phyloP scores from a whole-genome alignment of 2,888 invertebrate genomes.

The Crocallis elinguaria region DNA sequence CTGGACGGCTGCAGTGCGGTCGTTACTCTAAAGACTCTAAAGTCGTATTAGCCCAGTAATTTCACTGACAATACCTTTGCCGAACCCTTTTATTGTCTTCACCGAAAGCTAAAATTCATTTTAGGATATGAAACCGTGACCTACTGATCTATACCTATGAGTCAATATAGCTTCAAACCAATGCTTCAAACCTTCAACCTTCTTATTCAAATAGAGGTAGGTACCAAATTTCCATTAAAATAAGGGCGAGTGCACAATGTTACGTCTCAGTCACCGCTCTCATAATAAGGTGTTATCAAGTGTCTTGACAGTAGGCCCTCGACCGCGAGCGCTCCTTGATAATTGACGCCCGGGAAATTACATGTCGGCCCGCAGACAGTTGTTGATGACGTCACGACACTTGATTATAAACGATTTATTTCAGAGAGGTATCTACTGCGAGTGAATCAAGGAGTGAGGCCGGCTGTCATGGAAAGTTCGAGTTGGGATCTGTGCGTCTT shows the following conservation, averaged over 20 bases:
- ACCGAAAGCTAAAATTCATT: no score
- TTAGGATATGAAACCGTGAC: no score
- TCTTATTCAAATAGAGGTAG: background rate
- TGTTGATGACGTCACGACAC: constrained; percentile 81
- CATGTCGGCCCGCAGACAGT: constrained; percentile 81
- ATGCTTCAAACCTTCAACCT: no score
- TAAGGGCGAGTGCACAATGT: constrained; percentile 23
- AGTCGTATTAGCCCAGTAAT: no score
- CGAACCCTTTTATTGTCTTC: no score
- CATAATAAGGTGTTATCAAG: constrained; percentile 73
- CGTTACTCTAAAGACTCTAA: no score
- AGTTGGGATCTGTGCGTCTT: background rate
- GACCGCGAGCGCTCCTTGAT: constrained; percentile 72
- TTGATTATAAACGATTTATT: constrained; percentile 84
- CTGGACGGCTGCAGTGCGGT: no score
- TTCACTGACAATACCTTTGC: no score
- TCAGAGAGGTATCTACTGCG: constrained; percentile 56
- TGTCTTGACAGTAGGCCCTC: constrained; percentile 69
- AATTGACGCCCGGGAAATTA: constrained; percentile 84
- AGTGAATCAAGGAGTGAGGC: constrained; percentile 19
- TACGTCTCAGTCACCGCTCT: constrained; percentile 27
- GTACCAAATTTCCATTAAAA: constrained; percentile 4
- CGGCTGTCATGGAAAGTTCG: constrained; percentile 34
- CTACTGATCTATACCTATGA: no score
- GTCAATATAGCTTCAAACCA: no score